Evolutionary conservation across 2,888 invertebrate genomes (phyloP).

Genomic region (Meiosimyza decipiens): DNA sequence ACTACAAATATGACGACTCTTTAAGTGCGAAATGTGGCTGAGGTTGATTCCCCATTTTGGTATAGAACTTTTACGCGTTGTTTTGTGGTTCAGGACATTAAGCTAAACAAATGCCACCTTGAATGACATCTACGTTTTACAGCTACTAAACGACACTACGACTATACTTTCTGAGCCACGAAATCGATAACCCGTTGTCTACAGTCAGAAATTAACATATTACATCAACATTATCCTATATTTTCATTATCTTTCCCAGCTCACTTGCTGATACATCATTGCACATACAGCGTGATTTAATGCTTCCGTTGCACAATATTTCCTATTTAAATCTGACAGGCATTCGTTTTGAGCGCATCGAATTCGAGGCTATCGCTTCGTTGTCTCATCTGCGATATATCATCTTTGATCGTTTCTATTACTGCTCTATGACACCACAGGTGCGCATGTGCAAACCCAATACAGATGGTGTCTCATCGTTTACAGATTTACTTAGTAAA

Average conservation of each 20-base stretch:
- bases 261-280: constrained; percentile 66
- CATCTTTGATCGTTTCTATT: constrained; percentile 73
- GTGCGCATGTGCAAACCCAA: constrained; percentile 72
- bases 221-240: too few species aligned
- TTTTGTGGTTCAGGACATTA: too few species aligned
- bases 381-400: constrained; percentile 69
- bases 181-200: too few species aligned
- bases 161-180: too few species aligned
- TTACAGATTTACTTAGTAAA: constrained; percentile 71
- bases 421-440: constrained; percentile 72
- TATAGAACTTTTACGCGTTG: too few species aligned
- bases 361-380: constrained; percentile 68
- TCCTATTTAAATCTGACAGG: constrained; percentile 69
- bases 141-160: too few species aligned
- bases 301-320: constrained; percentile 56
- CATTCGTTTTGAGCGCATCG: constrained; percentile 68
- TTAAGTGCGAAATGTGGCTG: too few species aligned
- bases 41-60: too few species aligned
- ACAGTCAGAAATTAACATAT: too few species aligned
- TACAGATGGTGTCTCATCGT: constrained; percentile 75
- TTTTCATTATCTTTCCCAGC: constrained; percentile 50
- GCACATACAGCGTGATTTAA: constrained; percentile 51
- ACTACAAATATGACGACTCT: too few species aligned
- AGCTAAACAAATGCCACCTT: too few species aligned
- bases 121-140: too few species aligned